Base-by-base conservation (phyloP, 2,797 vertebrate genomes). In the Anguilla obscura region DNA sequence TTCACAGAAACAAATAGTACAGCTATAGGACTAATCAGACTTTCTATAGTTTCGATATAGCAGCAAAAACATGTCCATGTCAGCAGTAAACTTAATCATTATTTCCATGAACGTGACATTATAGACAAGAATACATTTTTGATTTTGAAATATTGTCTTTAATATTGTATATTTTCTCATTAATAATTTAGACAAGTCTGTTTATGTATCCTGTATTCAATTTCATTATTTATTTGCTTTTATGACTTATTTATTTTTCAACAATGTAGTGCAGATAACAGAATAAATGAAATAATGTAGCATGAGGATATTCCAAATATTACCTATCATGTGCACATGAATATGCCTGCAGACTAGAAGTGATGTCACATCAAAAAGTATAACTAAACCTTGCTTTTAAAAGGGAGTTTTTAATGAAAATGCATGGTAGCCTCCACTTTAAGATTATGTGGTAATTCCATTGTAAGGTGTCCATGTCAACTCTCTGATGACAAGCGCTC, bases 1-100 rank as follows among this genome's bases (percentile, higher is more conserved):
- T 76, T 82, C 79, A 95, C 92, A 93, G 95, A 96, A 96, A 96
- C 94, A 96, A 96, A 97, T 96, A 94, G 94, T 91, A 95, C 91
- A 93, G 90, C 89, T 92, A 94, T 92, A 94, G 93, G 94, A 95
- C 91, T 92, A 94, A 92, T 94, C 93, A 91, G 91, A 95, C 95
- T 95, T 95, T 95, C 93, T 93, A 66, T 91, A 93, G 94, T 94
- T 95, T 92, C 93, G 93, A 95, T 94, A 96, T 95, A 96, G 96
- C 95, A 95, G 93, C 94, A 95, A 94, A 95, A 95, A 93, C 92
- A 95, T 92, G 93, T 94, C 92, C 90, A 93, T 94, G 92, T 92
- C 91, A 93, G 89, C 90, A 93, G 93, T 92, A 92, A 89, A 93
- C 93, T 94, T 95, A 94, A 94, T 95, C 56, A 60, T 60, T 60